A percentile compares a stretch with the other conserved stretches of the same genome.
These are phyloP conservation scores for Sycobia sp. DNA, from an alignment of 1,140 invertebrate genomes.

Conservation along the genomic window DNA sequence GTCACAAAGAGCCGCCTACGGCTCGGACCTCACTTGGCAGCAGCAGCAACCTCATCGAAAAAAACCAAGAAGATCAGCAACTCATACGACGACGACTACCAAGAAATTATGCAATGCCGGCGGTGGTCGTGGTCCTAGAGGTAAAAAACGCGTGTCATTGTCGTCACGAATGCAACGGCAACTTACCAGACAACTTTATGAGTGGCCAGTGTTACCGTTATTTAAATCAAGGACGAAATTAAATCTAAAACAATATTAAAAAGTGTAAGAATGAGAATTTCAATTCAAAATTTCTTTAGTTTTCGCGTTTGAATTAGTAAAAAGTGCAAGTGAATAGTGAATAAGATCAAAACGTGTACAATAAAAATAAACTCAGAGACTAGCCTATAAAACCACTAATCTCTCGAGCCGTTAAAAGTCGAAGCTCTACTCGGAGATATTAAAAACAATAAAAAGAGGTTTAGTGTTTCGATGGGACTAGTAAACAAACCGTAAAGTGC, in stretches of 20 bases:
- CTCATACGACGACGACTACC: background rate
- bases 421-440: too few species aligned
- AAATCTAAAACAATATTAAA: slow-evolving; percentile 31
- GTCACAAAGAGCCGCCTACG: slow-evolving; percentile 35
- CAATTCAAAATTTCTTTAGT: too few species aligned
- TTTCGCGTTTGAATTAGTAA: too few species aligned
- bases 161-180: slow-evolving; percentile 51
- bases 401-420: too few species aligned
- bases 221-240: slow-evolving; percentile 60
- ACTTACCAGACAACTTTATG: slow-evolving; percentile 54
- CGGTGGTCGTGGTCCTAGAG: slow-evolving; percentile 36
- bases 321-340: too few species aligned
- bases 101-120: slow-evolving; percentile 41
- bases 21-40: background rate
- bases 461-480: background rate
- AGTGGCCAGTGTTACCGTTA: slow-evolving; percentile 55
- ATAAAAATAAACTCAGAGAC: too few species aligned
- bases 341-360: too few species aligned
- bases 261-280: too few species aligned
- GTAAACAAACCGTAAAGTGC: background rate
- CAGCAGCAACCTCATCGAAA: background rate
- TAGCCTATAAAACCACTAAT: too few species aligned
- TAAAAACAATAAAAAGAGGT: background rate
- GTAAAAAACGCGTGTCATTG: slow-evolving; percentile 30
- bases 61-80: background rate